Conservation (phyloP, 2,888 invertebrate genomes). For the Drosophila merina region DNA sequence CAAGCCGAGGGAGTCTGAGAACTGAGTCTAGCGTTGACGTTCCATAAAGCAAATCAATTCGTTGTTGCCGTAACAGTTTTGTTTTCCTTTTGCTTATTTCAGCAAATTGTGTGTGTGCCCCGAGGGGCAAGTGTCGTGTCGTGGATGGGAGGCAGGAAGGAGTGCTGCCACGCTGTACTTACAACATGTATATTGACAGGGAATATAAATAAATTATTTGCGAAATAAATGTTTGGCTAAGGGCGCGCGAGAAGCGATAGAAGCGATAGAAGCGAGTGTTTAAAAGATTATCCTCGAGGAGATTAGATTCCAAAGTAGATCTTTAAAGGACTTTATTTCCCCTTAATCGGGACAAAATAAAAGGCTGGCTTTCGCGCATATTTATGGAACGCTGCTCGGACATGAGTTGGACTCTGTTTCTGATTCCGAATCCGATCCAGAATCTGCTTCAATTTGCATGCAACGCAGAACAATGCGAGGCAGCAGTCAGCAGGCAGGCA, state of each 20-base stretch:
- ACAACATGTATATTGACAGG: conserved; percentile 70
- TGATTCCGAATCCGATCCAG: conserved; percentile 7
- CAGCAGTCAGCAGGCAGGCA: conserved; percentile 11
- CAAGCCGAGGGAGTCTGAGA: neutral
- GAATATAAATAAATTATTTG: conserved; percentile 79
- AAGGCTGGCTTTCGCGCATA: conserved; percentile 9
- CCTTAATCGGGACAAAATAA: neutral
- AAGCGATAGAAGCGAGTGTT: conserved; percentile 9
- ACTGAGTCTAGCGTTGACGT: conserved; percentile 64
- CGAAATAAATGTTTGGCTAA: conserved; percentile 76
- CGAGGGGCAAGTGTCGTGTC: conserved; percentile 39
- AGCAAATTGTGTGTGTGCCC: conserved; percentile 74
- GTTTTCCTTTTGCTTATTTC: conserved; percentile 69
- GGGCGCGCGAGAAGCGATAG: conserved; percentile 41
- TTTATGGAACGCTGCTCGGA: conserved; percentile 54
- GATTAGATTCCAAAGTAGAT: conserved; percentile 22
- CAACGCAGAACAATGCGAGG: conserved; percentile 64
- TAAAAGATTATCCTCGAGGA: conserved; percentile 18
- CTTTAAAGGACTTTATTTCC: too few species aligned
- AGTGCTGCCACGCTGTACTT: conserved; percentile 32
- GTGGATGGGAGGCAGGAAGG: neutral
- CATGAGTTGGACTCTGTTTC: conserved; percentile 36
- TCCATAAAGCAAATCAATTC: conserved; percentile 77
- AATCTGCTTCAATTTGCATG: conserved; percentile 65
- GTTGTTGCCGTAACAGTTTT: conserved; percentile 50